Percentiles rank a stretch among this genome's conserved stretches.
These are phyloP conservation scores for Ptychadena robeensis DNA, from an alignment of 2,797 vertebrate genomes.

Conservation along the genomic window DNA sequence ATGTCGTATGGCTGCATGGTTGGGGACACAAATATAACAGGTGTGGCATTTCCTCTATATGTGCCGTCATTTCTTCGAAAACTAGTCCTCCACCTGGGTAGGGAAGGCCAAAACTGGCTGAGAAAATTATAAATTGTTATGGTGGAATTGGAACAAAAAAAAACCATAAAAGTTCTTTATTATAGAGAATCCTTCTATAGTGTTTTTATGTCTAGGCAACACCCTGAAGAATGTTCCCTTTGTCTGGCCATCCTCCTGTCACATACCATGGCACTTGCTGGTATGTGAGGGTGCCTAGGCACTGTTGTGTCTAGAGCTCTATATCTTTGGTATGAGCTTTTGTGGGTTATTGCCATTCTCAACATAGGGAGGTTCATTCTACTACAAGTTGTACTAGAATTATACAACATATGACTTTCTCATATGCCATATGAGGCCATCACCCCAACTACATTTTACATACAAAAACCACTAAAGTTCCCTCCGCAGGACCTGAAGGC, in stretches of 20 bases:
- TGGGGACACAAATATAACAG: slow-evolving; percentile 14
- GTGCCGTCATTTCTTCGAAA: background rate
- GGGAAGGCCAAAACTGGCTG: background rate
- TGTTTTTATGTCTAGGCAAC: background rate
- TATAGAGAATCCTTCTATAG: background rate
- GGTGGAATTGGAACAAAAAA: background rate
- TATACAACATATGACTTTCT: too few relatives aligned
- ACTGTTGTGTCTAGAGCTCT: background rate
- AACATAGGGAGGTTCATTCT: too few relatives aligned
- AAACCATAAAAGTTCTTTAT: background rate
- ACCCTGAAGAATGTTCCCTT: background rate
- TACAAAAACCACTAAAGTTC: too few relatives aligned
- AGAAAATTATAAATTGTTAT: background rate
- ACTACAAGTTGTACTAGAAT: too few relatives aligned
- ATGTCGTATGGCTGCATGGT: slow-evolving; percentile 32
- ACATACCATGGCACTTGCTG: background rate
- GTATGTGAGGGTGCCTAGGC: background rate
- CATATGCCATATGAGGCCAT: too few relatives aligned
- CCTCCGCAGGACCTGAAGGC: too few relatives aligned
- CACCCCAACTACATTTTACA: too few relatives aligned
- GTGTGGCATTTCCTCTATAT: background rate
- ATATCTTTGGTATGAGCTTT: background rate
- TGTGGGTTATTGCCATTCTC: too few relatives aligned
- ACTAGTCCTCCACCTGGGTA: background rate
- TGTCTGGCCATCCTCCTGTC: background rate